Base-by-base conservation (phyloP, 1,140 invertebrate species). In the Temnothorax nylanderi region DNA sequence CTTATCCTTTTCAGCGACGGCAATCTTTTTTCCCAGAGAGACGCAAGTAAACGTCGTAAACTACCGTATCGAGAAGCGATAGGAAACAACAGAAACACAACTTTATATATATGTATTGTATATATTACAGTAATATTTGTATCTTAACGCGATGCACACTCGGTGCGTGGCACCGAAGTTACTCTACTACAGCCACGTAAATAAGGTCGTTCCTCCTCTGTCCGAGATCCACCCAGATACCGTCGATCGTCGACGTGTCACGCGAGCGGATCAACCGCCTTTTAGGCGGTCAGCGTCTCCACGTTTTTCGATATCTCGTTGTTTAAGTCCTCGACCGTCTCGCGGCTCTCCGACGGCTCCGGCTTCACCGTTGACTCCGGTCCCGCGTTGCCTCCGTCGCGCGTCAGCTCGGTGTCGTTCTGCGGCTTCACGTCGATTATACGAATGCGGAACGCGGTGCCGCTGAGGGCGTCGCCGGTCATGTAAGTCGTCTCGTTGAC, bases 401-500 rank as follows among this genome's bases (percentile, higher is more conserved):
- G 26, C 76, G 71, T 84, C 37, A 41, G 6, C 88, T 74, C 49
- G 91, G 93, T 94, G 1, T 91, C 87, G 82, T 95, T 94, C 72
- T 93, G 88, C 0, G 96, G 96, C 86, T 95, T 93, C 0, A 96
- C 94, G 80, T 96, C 95, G 41, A 96, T 94, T 18, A 96, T 92
- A 21, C 95, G 94, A 5, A 96, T 92, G 88, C 96, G 95, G 90
- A 96, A 95, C 72, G 95, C 87, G 1, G 95, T 91, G 18, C 94
- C 94, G 26, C 90, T 89, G 54, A 94, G 91, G 18, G 95, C 95
- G 74, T 95, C 93, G 21, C 95, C 94, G 32, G 95, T 92, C 26
- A 91, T 88, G 91, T 95, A 96, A 13, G 95, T 95, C 0, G 96
- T 96, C 88, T 96, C 95, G 87, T 96, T 96, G 62, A 96, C 94